Evolutionary conservation across 2,888 invertebrate species (phyloP), one percentile per base, ranked within the genome.

Genomic region (Hyposoter dolosus): DNA sequence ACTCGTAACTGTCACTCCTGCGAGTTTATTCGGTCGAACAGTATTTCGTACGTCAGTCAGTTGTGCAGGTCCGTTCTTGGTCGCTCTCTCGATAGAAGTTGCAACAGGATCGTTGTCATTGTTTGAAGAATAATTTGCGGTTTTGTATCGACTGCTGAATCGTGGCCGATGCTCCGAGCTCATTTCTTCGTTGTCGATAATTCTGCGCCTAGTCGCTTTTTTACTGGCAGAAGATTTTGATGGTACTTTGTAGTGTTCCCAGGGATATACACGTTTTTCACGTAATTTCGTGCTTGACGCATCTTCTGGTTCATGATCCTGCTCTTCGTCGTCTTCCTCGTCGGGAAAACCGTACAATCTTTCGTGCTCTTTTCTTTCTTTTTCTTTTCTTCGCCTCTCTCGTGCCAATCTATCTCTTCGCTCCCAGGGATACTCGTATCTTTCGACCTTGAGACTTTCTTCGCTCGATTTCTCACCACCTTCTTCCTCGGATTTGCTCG

Each of bases 391-490:
- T 28, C 84, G 69, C 40, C 83, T 76, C 32, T 91, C 90, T n/a
- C 74, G 87, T 0, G 88, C 89, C 66, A 92, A 82, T 77, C 92
- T 90, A 45, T 91, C 92, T 80, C 93, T 89, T 65, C 84, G 93
- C 28, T 93, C 93, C 94, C 94, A 94, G 1, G 94, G 94, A 90
- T 90, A 94, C 80, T 93, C 94, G 76, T 92, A 91, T 19, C 88
- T 89, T 9, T 83, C 88, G 4, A 90, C 81, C 3, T 77, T 43
- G 0, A 84, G 86, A 5, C 83, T 80, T 35, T 83, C 84, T 65
- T 88, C 82, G 32, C 81, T 85, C 10, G 90, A 88, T 77, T 89
- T 84, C 60, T 85, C 77, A 12, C 75, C 82, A 19, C 85, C 79
- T 63, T 23, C 23, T 9, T 89, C 82, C 12, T 85, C 81, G 17